Base-by-base conservation (phyloP, 2,113 vertebrate genomes). In the Oriolus oriolus region DNA sequence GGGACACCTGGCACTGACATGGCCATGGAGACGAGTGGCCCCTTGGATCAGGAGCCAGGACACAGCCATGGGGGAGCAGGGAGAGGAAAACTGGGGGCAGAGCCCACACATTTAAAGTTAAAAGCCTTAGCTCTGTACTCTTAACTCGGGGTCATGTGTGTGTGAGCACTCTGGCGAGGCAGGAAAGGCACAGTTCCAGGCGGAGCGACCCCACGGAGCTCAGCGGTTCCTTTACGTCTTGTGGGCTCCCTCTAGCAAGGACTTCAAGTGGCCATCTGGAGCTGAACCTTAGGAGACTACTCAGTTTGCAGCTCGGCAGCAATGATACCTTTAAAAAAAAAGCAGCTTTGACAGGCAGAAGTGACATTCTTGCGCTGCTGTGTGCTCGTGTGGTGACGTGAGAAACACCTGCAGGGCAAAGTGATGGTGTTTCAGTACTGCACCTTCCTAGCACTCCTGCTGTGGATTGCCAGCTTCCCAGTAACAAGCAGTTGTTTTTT, bases 381-480 rank as follows among this genome's bases (percentile, higher is more conserved):
- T 59, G 35, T 41, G 31, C 59, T 3, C 11, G 3, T 64, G 59
- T 44, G 59, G 66, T 61, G 73, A 18, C 52, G 42, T 63, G 68
- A 87, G 82, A 74, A 88, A 70, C 66, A 84, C 75, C 93, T 74
- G 30, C 63, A 44, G 90, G 95, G 90, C 85, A 81, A 80, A 95
- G 65, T 12, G 47, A 41, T 78, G 86, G 21, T 6, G 23, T 44
- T 76, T 57, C 56, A 41, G 59, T 41, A 11, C 79, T 83, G 59
- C 15, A 17, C 53, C 75, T 77, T 86, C 75, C 82, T 54, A 57
- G 53, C 71, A 9, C 50, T 66, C 74, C 83, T 81, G 45, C 26
- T 10, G 54, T 20, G 70, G 42, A 70, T 61, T 88, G 54, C 8
- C 1, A 56, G 15, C 52, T 63, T 53, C 39, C 85, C 83, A 35